These are phyloP conservation scores for Phorcus lineatus DNA, from an alignment of 2,888 invertebrate species.

Conservation along the genomic window DNA sequence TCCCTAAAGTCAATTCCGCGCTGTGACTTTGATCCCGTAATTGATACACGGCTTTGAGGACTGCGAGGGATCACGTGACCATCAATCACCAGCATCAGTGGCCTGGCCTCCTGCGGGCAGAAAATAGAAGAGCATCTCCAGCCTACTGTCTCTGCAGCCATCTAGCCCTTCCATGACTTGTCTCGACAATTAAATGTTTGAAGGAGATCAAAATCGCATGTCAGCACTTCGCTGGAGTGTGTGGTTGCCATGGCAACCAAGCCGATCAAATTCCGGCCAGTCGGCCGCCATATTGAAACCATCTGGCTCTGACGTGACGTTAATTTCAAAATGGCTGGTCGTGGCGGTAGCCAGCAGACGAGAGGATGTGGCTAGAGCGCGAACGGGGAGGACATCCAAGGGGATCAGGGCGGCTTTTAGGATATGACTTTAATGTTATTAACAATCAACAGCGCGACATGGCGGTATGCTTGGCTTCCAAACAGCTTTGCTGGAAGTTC, in stretches of 20 bases:
- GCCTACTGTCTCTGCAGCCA: not conserved
- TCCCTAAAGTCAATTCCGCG: too few species aligned
- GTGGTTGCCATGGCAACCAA: conserved; percentile 27
- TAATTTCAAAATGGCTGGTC: conserved; percentile 10
- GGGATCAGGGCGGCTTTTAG: not conserved
- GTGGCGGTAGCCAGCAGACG: conserved; percentile 3
- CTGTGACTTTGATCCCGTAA: not conserved
- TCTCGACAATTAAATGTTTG: conserved; percentile 8
- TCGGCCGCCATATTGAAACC: conserved; percentile 1
- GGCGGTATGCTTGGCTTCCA: not conserved
- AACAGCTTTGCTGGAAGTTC: too few species aligned
- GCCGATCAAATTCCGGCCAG: conserved; percentile 23
- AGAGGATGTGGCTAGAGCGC: not conserved
- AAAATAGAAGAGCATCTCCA: not conserved
- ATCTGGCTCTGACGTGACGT: conserved; percentile 8
- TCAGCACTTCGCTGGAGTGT: conserved; percentile 13
- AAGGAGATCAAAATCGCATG: conserved; percentile 9
- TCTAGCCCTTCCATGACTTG: not conserved
- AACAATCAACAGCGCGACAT: not conserved
- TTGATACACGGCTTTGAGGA: conserved; percentile 3
- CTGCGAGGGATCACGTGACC: not conserved
- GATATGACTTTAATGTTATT: conserved; percentile 8
- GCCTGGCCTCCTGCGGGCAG: not conserved
- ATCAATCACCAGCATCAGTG: not conserved
- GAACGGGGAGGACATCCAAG: not conserved